phyloP scores from a whole-genome alignment of 2,797 vertebrate species.

The Phyllotis vaccarum region DNA sequence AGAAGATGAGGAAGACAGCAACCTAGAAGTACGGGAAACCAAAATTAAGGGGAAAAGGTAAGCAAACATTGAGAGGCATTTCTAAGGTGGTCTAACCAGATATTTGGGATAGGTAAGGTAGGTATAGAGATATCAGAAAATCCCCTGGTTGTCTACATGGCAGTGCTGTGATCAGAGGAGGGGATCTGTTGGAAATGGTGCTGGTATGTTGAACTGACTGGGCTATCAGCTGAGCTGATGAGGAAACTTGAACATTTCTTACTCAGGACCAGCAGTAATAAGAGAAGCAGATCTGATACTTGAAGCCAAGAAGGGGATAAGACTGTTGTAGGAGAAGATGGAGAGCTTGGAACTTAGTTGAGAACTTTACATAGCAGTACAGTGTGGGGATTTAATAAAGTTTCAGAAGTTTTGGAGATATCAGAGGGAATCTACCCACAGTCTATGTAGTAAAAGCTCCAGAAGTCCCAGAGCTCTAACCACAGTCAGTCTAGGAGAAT shows the following conservation, averaged over 20 bases:
- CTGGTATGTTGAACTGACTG: not conserved
- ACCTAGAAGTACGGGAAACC: slow-evolving; percentile 93
- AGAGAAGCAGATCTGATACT: not conserved
- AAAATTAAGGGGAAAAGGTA: slow-evolving; percentile 93
- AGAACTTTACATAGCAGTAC: not conserved
- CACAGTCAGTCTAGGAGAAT: too few relatives aligned
- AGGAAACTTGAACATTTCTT: not conserved
- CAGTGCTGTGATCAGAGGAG: not conserved
- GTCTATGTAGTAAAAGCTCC: too few relatives aligned
- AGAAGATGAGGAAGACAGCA: slow-evolving; percentile 96
- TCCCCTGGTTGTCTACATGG: not conserved
- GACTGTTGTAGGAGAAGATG: not conserved
- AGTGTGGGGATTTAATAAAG: too few relatives aligned
- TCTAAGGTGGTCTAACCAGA: not conserved
- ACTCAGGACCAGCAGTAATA: not conserved
- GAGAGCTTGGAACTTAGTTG: not conserved
- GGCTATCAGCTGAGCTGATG: not conserved
- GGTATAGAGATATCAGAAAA: not conserved
- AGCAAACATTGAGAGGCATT: slow-evolving; percentile 44
- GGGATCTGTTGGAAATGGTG: not conserved
- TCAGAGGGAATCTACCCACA: too few relatives aligned
- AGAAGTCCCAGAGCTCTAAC: too few relatives aligned
- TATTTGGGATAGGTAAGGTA: not conserved
- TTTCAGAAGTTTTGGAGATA: too few relatives aligned
- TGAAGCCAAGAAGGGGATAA: not conserved